A percentile compares a stretch with the other conserved stretches of the same genome.
Conservation (phyloP, 2,113 vertebrate species). For the Nanorana parkeri region DNA sequence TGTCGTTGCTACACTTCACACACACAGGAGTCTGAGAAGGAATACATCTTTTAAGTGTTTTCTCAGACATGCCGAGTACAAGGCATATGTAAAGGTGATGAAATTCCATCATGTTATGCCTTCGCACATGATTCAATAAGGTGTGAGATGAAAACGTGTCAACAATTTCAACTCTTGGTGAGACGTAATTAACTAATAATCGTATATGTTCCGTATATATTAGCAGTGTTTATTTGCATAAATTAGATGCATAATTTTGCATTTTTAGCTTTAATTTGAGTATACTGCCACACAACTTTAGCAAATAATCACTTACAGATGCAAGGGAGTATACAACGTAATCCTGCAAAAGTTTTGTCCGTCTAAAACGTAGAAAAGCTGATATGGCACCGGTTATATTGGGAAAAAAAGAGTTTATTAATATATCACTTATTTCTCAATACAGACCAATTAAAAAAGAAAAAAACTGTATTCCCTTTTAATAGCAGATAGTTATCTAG, state of each 20-base stretch:
- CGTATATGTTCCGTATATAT: slow-evolving; percentile 44
- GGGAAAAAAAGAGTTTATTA: no score
- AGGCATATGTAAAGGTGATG: slow-evolving; percentile 14
- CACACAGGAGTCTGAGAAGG: slow-evolving; percentile 16
- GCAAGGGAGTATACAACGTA: background rate
- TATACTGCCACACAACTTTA: background rate
- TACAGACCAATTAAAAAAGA: no score
- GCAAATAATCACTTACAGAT: background rate
- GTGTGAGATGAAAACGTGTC: slow-evolving; percentile 30
- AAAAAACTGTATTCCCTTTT: no score
- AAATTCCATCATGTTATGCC: slow-evolving; percentile 27
- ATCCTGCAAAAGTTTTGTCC: background rate
- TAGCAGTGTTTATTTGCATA: slow-evolving; percentile 32
- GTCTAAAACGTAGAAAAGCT: no score
- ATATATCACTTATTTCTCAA: no score
- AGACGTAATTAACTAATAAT: slow-evolving; percentile 46
- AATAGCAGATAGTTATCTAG: no score
- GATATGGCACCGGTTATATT: no score
- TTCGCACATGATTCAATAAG: slow-evolving; percentile 27
- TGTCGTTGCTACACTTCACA: slow-evolving; percentile 25
- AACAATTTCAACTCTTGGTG: slow-evolving; percentile 4
- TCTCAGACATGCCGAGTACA: slow-evolving; percentile 1
- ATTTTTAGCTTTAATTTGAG: slow-evolving; percentile 15
- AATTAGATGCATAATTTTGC: slow-evolving; percentile 32
- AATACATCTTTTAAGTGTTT: slow-evolving; percentile 21